These are phyloP conservation scores for Pardosa pseudoannulata DNA, from an alignment of 2,888 invertebrate genomes.

Conservation along the genomic window DNA sequence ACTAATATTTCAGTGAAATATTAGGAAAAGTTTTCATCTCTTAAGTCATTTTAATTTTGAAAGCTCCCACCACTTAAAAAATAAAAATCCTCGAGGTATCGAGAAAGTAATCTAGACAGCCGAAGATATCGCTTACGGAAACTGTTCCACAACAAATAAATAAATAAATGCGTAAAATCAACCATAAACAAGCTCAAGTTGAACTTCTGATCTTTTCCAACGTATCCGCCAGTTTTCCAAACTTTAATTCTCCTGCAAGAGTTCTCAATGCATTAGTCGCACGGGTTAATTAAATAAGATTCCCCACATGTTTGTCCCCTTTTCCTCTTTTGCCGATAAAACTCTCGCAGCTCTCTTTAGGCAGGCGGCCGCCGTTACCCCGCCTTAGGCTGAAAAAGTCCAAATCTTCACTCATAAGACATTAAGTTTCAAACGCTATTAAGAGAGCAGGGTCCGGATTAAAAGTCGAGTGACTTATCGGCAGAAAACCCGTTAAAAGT, in stretches of 20 bases:
- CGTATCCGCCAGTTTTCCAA: not conserved
- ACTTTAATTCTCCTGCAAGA: constrained; percentile 7
- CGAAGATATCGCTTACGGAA: not conserved
- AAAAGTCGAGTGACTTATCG: constrained; percentile 13
- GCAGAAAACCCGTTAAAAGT: constrained; percentile 17
- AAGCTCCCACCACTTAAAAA: no score
- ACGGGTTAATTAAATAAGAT: constrained; percentile 16
- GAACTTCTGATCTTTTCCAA: not conserved
- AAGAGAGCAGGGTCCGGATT: not conserved
- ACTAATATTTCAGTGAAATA: no score
- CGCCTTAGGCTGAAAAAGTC: constrained; percentile 2
- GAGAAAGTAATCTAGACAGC: not conserved
- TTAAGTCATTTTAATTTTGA: no score
- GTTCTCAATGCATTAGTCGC: constrained; percentile 14
- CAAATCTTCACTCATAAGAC: constrained; percentile 6
- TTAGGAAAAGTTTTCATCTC: no score
- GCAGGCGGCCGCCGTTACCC: not conserved
- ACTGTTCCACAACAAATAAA: not conserved
- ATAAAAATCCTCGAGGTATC: no score
- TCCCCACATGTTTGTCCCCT: constrained; percentile 1
- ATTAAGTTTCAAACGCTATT: constrained; percentile 19
- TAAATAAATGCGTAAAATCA: constrained; percentile 1
- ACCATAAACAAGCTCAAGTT: not conserved
- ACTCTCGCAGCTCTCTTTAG: not conserved
- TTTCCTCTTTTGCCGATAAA: not conserved